Evolutionary conservation across 2,113 vertebrate species (phyloP), one percentile per base, ranked within the genome.

Genomic region (Hyla sarda): DNA sequence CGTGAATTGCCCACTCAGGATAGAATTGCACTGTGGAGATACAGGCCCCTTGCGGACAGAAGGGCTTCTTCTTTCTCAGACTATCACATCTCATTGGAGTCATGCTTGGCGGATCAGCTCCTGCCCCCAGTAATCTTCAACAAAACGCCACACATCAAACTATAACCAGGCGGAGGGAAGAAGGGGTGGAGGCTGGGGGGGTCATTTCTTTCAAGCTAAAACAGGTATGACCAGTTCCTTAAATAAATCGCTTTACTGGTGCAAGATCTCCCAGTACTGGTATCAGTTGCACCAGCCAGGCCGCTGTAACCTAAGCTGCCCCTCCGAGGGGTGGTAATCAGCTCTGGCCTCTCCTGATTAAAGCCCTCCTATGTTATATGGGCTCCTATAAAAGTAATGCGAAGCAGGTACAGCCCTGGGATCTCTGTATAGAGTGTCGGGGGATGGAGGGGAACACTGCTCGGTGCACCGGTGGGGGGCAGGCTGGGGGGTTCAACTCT

Each of bases 211-310:
- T 92, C 92, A 93, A 82, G 90, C 87, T 89, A 86, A 87, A 91
- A 93, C 93, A 83, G 89, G 93, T 93, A 92, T 85, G 89, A 92
- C 93, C 90, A 89, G 92, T 89, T 91, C 56, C 52, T 84, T 25
- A 54, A 87, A 60, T 73, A 71, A 69, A 84, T 85, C 89, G 85
- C 77, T 72, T 85, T 76, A 50, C 34, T 82, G 58, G 83, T 86
- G 32, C 69, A 85, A 87, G 87, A 72, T 62, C 25, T 60, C 45
- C 58, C 54, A 73, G 45, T 52, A 28, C 82, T 72, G 62, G 85
- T 84, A 88, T 88, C 83, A 62, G 81, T 87, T 90, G 86, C 89
- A 87, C 60, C 65, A 65, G 37, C 41, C 28, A 74, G 28, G 14
- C 76, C 60, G 45, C 28, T 56, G 83, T 87, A 90, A 91, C 85